These are phyloP conservation scores for Edolisoma coerulescens DNA, from an alignment of 2,113 vertebrate genomes.

Conservation along the genomic window DNA sequence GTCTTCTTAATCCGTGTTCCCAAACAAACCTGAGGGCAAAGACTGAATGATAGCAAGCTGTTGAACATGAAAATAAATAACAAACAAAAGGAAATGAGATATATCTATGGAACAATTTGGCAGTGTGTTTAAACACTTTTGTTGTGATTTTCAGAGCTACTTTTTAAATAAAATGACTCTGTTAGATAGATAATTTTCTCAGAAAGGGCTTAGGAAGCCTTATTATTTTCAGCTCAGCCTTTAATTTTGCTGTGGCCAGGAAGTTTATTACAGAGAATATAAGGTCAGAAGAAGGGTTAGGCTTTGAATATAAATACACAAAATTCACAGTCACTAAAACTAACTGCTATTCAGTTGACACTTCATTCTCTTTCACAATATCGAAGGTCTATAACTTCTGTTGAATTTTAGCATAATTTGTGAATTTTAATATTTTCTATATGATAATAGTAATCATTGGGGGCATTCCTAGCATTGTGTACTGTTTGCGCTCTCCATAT, in stretches of 20 bases:
- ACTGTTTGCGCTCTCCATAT: not conserved
- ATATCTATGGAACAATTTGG: not conserved
- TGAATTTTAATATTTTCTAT: not conserved
- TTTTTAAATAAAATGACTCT: not conserved
- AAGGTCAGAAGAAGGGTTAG: not conserved
- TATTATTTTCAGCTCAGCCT: not conserved
- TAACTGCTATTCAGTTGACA: not conserved
- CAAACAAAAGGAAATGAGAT: conserved; percentile 33
- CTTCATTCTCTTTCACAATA: not conserved
- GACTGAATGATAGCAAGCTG: conserved; percentile 8
- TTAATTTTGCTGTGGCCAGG: not conserved
- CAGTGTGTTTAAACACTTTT: not conserved
- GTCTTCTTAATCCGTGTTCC: conserved; percentile 26
- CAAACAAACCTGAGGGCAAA: conserved; percentile 38
- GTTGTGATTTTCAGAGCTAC: conserved; percentile 5
- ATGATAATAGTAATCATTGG: not conserved
- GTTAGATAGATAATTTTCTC: not conserved
- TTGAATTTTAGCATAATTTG: not conserved
- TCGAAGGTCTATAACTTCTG: not conserved
- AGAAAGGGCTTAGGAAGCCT: not conserved
- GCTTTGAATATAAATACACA: not conserved
- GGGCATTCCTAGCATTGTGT: not conserved
- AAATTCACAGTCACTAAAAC: not conserved
- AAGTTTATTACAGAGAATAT: not conserved
- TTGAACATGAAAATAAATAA: conserved; percentile 29